These are phyloP conservation scores for Machimus atricapillus DNA, from an alignment of 2,888 invertebrate genomes.

Conservation along the genomic window DNA sequence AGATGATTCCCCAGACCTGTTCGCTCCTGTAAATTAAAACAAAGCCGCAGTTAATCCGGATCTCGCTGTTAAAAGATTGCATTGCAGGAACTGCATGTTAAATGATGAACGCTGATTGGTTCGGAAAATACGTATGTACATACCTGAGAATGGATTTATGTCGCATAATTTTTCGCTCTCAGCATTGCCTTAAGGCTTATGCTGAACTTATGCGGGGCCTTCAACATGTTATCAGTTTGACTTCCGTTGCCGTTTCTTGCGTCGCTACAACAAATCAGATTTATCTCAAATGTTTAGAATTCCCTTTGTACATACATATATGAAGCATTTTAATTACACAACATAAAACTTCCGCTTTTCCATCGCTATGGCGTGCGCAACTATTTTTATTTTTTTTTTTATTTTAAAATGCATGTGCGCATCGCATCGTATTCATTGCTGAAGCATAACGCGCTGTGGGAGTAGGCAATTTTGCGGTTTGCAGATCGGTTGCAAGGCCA, in stretches of 20 bases:
- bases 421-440: background rate
- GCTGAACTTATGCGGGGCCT: background rate
- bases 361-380: background rate
- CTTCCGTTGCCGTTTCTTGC: background rate
- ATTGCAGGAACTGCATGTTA: background rate
- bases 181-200: too few species aligned
- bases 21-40: constrained; percentile 3
- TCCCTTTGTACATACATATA: background rate
- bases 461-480: background rate
- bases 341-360: constrained; percentile 24
- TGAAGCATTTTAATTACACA: constrained; percentile 1
- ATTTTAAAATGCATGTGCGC: background rate
- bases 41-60: background rate
- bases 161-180: background rate
- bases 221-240: background rate
- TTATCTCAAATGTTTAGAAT: constrained; percentile 26
- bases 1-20: background rate
- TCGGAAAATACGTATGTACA: background rate
- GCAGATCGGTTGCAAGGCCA: constrained; percentile 23
- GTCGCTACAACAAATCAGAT: background rate
- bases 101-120: background rate
- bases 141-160: background rate
- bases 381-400: background rate
- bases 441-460: background rate
- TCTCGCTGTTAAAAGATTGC: background rate